Base-by-base conservation (phyloP, 2,888 invertebrate genomes). In the Argyra leucocephala region DNA sequence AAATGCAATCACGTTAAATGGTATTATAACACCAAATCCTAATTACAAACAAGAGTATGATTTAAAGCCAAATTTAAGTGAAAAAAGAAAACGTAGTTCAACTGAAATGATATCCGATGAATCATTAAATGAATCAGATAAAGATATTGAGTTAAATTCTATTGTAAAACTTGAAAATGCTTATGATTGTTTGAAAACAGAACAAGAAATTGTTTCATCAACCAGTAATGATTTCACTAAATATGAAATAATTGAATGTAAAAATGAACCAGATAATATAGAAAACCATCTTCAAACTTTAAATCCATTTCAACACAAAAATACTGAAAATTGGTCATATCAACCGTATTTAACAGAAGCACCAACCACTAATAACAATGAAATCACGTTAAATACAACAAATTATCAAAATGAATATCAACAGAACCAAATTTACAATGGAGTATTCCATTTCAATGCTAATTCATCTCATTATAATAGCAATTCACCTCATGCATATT, bases 1-100 rank as follows among this genome's bases (percentile, higher is more conserved):
- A 79, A 93, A 93, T 75, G 93, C 93, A 0, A 92, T 93, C 1
- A 88, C 92, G 73, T 90, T 91, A 61, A 91, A 91, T 69, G 92
- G 91, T 0, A 88, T 88, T 70, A 90, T 91, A 0, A 92, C 92
- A 78, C 92, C 92, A n/a, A 91, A 91, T 0, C 85, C 87, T 60
- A 78, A 90, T 81, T 91, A 91, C 0, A 90, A 92, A 74, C 92
- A 92, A 74, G 91, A 91, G 79, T 91, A 91, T 0, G 84, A 86
- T 22, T 84, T 91, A 67, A 91, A 91, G 70, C 81, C 84, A 7
- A 82, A 82, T 64, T 74, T 74, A 0, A 78, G 78, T 66, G 71
- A 75, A n/a, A 73, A 76, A 65, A 74, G 78, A 12, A 66, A 69
- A 64, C 67, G 68, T 26, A 36, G 72, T 71, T 65, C 2, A 66